Base-by-base conservation (phyloP, 2,797 vertebrate species). In the Carcharodon carcharias region DNA sequence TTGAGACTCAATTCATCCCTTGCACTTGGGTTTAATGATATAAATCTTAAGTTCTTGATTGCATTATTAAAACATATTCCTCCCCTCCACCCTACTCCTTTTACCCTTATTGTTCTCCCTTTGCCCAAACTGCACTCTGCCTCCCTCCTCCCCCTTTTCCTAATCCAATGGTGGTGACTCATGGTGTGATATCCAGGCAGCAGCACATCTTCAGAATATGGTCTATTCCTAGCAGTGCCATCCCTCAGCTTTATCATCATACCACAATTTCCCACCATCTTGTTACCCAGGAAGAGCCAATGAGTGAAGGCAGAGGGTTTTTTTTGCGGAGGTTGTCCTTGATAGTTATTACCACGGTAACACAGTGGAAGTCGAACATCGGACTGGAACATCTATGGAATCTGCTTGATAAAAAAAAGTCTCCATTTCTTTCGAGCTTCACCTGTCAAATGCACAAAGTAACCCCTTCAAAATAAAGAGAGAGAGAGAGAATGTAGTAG, bases 401-500 rank as follows among this genome's bases (percentile, higher is more conserved):
- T 35, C 91, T 65, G 61, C 23, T 65, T 67, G 91, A 93, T 65
- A 45, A 21, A 93, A 93, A 65, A 21, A 23, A 61, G 4, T 26
- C 61, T 45, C 91, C 91, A 45, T 67, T 45, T 67, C n/a, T 67
- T 65, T 67, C 63, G 40, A 45, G 11, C 21, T 50, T 67, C 77
- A 35, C 85, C 82, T 88, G 56, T 63, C 80, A 65, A 63, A 93
- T 67, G 91, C 50, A 93, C 63, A 67, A 93, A 93, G n/a, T 67
- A 93, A 67, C 40, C 96, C 96, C 96, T 96, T 92, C 71, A 77
- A 82, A 61, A 73, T 63, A 61, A 58, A 45, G 61, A 50, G 71
- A 67, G 31, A n/a, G 16, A 63, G 58, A 92, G 88, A 91, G 56
- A 67, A 35, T 80, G 96, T 85, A 96, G 63, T 80, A 45, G 96